Percentiles rank a stretch among this genome's conserved stretches.
phyloP scores from a whole-genome alignment of 2,797 vertebrate species.

The Cirrhinus mrigala region DNA sequence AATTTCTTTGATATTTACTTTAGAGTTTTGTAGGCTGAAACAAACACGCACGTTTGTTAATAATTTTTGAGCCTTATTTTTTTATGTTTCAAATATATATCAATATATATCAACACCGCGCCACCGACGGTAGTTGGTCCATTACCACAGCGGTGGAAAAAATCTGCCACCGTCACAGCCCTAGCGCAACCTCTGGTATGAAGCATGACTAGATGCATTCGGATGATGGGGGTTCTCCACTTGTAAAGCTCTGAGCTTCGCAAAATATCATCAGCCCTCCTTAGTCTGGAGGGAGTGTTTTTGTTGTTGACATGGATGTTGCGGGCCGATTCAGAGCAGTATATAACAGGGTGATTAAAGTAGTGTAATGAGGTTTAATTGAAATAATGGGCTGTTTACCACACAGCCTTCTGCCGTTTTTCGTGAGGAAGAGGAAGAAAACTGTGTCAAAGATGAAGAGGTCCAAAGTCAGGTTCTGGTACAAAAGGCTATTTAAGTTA shows the following conservation, averaged over 20 bases:
- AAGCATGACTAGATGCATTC: neutral
- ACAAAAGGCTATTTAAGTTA: neutral
- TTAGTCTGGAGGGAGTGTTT: constrained; percentile 38
- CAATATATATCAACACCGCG: too few relatives aligned
- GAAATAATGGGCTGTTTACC: constrained; percentile 57
- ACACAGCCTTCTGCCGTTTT: constrained; percentile 36
- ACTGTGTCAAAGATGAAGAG: neutral
- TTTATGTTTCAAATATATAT: too few relatives aligned
- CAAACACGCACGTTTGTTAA: too few relatives aligned
- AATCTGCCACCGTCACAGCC: too few relatives aligned
- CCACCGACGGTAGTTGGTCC: too few relatives aligned
- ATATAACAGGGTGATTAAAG: constrained; percentile 47
- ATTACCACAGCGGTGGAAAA: too few relatives aligned
- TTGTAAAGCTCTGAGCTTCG: neutral
- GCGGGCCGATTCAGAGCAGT: constrained; percentile 57
- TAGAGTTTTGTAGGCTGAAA: too few relatives aligned
- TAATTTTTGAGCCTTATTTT: too few relatives aligned
- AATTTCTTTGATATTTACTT: too few relatives aligned
- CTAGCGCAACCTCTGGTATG: too few relatives aligned
- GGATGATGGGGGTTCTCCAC: neutral
- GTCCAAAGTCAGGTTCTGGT: neutral
- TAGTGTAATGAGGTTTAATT: constrained; percentile 57
- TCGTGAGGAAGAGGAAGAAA: constrained; percentile 22
- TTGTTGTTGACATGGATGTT: constrained; percentile 28
- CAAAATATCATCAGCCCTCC: constrained; percentile 23